Percentiles rank a stretch among this genome's conserved stretches.
Evolutionary conservation across 1,140 invertebrate species (phyloP).

Genomic region (Idris sp.): DNA sequence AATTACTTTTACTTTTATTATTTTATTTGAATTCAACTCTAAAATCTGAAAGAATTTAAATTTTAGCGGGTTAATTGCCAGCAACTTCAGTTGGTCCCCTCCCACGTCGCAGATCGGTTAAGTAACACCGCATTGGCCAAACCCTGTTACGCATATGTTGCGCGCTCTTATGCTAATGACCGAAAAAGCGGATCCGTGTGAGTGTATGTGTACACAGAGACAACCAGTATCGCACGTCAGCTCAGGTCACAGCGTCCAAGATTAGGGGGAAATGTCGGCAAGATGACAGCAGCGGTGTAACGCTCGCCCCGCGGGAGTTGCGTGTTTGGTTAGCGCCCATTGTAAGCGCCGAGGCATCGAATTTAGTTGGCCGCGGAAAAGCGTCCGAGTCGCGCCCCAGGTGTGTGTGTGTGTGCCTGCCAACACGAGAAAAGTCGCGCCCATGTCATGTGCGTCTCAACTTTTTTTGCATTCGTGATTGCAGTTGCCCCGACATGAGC

Average conservation of each 20-base stretch:
- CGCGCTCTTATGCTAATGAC: slow-evolving; percentile 52
- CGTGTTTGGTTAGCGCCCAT: too few relatives aligned
- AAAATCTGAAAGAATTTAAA: neutral
- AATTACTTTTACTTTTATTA: too few relatives aligned
- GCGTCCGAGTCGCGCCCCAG: too few relatives aligned
- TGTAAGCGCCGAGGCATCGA: too few relatives aligned
- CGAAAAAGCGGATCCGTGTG: slow-evolving; percentile 30
- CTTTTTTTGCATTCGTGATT: slow-evolving; percentile 14
- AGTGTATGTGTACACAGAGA: slow-evolving; percentile 30
- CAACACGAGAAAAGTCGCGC: too few relatives aligned
- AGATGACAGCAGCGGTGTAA: slow-evolving; percentile 60
- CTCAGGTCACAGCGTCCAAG: slow-evolving; percentile 37
- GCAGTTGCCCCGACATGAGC: slow-evolving; percentile 82
- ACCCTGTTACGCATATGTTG: slow-evolving; percentile 42
- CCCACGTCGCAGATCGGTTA: slow-evolving; percentile 15
- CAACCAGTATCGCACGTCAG: slow-evolving; percentile 27
- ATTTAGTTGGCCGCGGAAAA: too few relatives aligned
- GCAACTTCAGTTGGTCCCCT: neutral
- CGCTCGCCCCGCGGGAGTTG: slow-evolving; percentile 23
- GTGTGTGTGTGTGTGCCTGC: too few relatives aligned
- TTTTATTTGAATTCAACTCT: too few relatives aligned
- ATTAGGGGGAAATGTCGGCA: slow-evolving; percentile 52
- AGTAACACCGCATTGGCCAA: slow-evolving; percentile 45
- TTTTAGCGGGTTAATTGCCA: neutral
- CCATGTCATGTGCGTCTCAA: slow-evolving; percentile 30